Conservation (phyloP, 2,888 invertebrate genomes). For the Sepiola atlantica region DNA sequence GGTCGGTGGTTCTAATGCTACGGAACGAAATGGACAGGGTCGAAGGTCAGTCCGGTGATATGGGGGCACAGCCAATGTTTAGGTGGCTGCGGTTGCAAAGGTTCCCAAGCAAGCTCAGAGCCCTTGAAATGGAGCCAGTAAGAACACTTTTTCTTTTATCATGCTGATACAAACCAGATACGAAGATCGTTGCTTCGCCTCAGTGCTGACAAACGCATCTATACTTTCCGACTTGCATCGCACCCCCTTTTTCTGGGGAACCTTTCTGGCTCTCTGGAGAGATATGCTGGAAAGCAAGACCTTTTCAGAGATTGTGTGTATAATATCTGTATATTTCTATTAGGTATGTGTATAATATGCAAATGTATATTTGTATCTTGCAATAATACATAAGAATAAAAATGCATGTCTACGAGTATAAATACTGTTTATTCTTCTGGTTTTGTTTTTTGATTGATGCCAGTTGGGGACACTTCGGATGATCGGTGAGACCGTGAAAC, state of each 20-base stretch:
- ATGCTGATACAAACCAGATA: slow-evolving; percentile 14
- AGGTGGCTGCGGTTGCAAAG: neutral
- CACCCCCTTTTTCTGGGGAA: neutral
- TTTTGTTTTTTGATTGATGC: too few species aligned
- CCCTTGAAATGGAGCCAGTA: slow-evolving; percentile 32
- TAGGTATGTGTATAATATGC: too few species aligned
- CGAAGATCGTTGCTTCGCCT: neutral
- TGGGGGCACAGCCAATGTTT: neutral
- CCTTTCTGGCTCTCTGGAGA: neutral
- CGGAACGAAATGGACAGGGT: neutral
- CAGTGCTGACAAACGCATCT: neutral
- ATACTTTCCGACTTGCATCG: neutral
- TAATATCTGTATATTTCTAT: too few species aligned
- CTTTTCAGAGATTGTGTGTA: neutral
- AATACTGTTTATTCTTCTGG: too few species aligned
- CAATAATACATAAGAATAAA: too few species aligned
- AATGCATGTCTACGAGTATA: too few species aligned
- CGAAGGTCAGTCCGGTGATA: neutral
- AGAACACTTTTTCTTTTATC: neutral
- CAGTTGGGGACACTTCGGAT: too few species aligned
- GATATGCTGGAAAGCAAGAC: neutral
- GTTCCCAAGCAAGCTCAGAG: neutral
- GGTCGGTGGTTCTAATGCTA: too few species aligned
- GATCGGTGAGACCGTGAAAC: too few species aligned
- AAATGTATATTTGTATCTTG: too few species aligned